Evolutionary conservation across 2,113 vertebrate species (phyloP), one percentile per base, ranked within the genome.

Genomic region (Mystacornis crossleyi): DNA sequence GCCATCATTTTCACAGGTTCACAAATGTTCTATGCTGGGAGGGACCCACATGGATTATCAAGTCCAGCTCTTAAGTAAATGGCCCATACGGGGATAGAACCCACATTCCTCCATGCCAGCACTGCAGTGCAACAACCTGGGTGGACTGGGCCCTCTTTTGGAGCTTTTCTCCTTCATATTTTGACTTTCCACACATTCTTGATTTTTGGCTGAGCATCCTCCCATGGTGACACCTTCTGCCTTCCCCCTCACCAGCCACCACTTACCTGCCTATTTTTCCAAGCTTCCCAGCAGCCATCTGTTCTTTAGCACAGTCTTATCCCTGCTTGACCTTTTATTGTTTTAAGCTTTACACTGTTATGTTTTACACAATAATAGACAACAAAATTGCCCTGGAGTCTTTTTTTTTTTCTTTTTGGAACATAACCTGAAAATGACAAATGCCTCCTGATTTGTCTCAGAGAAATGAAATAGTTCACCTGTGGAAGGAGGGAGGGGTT

Each of bases 361-460:
- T 61, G 66, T 88, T 89, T 95, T 96, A 92, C 83, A 92, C 86
- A 66, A n/a, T 87, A 69, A 81, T 42, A 78, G 85, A 93, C 94
- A 95, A 81, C 88, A 88, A 74, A 93, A 89, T 84, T 88, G 72
- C 93, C 88, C 90, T 42, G 17, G 77, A 88, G 95, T 57, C 82
- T 86, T 92, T 18, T 55, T 64, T 12, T 36, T 71, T 50, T 48
- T 73, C 23, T 42, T 34, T 69, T 48, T 69, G 42, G 71, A 95
- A 86, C 40, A 18, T 55, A 79, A 67, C 93, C 91, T 95, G 87
- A 93, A 95, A 95, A 91, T 94, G 93, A 96, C 84, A 93, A 96
- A 93, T 78, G 34, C 80, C 53, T 93, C 61, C 45, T 93, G 91
- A 91, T 94, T 95, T 95, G 67, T 96, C 83, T 87, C 21, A 26